Conservation (phyloP, 2,888 invertebrate genomes). For the Eristalis tenax region DNA sequence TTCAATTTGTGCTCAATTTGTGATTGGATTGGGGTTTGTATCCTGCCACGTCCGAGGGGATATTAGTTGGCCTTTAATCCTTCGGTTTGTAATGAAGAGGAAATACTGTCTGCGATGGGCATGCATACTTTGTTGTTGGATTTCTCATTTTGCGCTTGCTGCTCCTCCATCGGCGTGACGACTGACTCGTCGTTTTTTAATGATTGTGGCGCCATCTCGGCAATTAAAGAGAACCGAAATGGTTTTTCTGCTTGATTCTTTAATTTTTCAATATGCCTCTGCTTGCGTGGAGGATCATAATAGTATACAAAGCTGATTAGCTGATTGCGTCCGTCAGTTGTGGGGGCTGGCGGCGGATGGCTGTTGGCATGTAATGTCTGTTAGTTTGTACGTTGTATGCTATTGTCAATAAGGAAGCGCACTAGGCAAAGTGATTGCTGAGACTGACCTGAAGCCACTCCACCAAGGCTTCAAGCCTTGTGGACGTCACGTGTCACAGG, state of each 20-base stretch:
- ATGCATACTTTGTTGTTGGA: neutral
- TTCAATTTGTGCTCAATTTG: slow-evolving; percentile 55
- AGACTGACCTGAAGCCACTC: too few species aligned
- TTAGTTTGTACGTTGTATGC: too few species aligned
- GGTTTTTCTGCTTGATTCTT: neutral
- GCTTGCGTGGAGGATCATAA: neutral
- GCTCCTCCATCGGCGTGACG: neutral
- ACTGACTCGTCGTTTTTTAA: neutral
- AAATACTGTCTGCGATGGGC: neutral
- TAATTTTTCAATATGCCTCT: neutral
- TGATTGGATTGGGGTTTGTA: slow-evolving; percentile 10
- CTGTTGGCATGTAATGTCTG: too few species aligned
- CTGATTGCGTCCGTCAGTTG: neutral
- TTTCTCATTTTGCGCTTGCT: neutral
- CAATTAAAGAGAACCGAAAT: neutral
- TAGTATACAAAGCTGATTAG: neutral
- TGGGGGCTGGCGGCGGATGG: too few species aligned
- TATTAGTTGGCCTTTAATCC: neutral
- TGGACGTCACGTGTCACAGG: too few species aligned
- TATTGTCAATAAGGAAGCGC: too few species aligned
- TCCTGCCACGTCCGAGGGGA: neutral
- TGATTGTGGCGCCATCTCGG: neutral
- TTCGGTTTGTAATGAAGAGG: neutral
- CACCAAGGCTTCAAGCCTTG: too few species aligned
- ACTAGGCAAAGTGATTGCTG: too few species aligned